Evolutionary conservation across 2,113 vertebrate species (phyloP), one percentile per base, ranked within the genome.

Genomic region (Erythrocebus patas): DNA sequence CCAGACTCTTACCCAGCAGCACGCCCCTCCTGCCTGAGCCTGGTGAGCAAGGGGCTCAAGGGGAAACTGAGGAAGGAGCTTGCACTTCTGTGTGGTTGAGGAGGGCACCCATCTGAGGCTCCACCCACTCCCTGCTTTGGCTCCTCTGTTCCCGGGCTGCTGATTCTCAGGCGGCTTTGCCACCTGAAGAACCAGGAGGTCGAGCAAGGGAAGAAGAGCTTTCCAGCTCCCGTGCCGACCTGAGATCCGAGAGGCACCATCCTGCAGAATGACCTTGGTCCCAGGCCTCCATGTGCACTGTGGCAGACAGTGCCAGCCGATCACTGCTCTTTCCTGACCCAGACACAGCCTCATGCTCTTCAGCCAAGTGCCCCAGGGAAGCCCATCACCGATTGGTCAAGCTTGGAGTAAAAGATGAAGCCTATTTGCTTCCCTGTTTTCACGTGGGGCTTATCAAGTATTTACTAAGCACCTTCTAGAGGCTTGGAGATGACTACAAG

Each of bases 371-470:
- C 25, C 18, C 22, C 0, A 61, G 3, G 75, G 22, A 14, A 2
- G 23, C 72, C 64, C 11, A 23, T 0, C 1, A 2, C 48, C 3
- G 0, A 0, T 7, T 40, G 18, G 64, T 1, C 0, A 0, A 13
- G 68, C 18, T 6, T 0, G 8, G 48, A 6, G 2, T 0, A 22
- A 25, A 38, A 5, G 55, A 52, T 0, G 4, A 25, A 1, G 25
- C 40, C 20, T 22, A 22, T 8, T 9, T 2, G 72, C 32, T 1
- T 11, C 22, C 57, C 6, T 1, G 4, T 8, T 40, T 23, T n/a
- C 14, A 17, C 0, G 0, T 18, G 0, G 59, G 50, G 30, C 38
- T 61, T 1, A 3, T 23, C 0, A 0, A 4, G 35, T 0, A 3
- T 66, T 82, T 43, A 61, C 52, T 10, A 2, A 1, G n/a, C 4